Conservation (phyloP, 2,113 vertebrate species). For the Clupea harengus region DNA sequence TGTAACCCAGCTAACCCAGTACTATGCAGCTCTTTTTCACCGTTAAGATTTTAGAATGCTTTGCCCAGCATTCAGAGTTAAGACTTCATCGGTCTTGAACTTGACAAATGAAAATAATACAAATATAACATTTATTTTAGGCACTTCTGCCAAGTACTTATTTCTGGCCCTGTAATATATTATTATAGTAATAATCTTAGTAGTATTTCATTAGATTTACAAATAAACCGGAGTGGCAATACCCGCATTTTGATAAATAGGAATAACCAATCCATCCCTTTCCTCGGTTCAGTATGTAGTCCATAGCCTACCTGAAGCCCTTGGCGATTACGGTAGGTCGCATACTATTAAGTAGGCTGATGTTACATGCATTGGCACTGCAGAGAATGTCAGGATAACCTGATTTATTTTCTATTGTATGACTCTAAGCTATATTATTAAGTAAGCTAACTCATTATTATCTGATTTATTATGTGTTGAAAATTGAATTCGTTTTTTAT, state of each 20-base stretch:
- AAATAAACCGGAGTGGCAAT: neutral
- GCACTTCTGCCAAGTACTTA: neutral
- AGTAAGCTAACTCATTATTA: too few species aligned
- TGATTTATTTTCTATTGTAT: too few species aligned
- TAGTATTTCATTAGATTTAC: neutral
- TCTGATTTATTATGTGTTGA: too few species aligned
- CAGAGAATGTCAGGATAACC: too few species aligned
- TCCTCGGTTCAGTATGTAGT: neutral
- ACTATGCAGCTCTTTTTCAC: neutral
- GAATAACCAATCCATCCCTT: neutral
- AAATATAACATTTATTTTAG: neutral
- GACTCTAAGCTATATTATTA: too few species aligned
- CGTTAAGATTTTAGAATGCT: neutral
- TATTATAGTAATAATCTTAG: neutral
- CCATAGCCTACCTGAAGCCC: neutral
- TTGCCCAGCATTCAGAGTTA: neutral
- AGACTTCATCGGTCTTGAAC: neutral
- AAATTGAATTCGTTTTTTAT: neutral
- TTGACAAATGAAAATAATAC: neutral
- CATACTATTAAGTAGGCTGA: too few species aligned
- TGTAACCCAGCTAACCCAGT: neutral
- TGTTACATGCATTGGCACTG: too few species aligned
- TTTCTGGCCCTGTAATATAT: neutral
- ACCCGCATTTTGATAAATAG: neutral
- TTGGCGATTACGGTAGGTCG: neutral